Evolutionary conservation across 2,888 invertebrate genomes (phyloP).

Genomic region (Philonicus albiceps): DNA sequence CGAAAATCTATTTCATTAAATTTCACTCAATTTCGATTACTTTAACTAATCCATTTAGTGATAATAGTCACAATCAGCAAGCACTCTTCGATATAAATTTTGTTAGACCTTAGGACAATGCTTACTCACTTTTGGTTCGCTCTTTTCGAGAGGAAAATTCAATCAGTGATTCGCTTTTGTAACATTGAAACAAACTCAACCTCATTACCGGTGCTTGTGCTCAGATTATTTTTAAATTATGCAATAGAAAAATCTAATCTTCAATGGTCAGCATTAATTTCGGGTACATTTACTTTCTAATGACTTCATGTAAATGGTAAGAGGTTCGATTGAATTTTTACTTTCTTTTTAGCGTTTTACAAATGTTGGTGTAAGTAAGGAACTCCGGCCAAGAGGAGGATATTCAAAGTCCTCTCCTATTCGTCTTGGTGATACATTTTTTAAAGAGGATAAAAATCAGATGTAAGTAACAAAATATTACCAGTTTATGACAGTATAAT

Average conservation of each 20-base stretch:
- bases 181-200: background rate
- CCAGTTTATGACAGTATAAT: too few relatives aligned
- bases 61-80: background rate
- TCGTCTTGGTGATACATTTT: constrained; percentile 36
- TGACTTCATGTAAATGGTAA: background rate
- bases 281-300: background rate
- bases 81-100: background rate
- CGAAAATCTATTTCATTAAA: background rate
- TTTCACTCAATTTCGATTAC: background rate
- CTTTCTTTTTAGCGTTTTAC: constrained; percentile 43
- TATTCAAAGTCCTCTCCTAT: constrained; percentile 4
- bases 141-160: background rate
- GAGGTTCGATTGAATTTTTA: background rate
- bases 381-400: constrained; percentile 8
- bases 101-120: background rate
- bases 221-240: background rate
- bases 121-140: background rate
- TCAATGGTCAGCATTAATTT: background rate
- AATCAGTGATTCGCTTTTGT: background rate
- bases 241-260: background rate
- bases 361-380: constrained; percentile 45
- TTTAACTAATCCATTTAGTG: background rate
- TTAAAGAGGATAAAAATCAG: constrained; percentile 41
- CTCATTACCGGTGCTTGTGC: background rate
- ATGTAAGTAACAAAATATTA: too few relatives aligned